Percentiles rank a stretch among this genome's conserved stretches.
Evolutionary conservation across 1,140 invertebrate species (phyloP).

Genomic region (Drosophila neocordata): DNA sequence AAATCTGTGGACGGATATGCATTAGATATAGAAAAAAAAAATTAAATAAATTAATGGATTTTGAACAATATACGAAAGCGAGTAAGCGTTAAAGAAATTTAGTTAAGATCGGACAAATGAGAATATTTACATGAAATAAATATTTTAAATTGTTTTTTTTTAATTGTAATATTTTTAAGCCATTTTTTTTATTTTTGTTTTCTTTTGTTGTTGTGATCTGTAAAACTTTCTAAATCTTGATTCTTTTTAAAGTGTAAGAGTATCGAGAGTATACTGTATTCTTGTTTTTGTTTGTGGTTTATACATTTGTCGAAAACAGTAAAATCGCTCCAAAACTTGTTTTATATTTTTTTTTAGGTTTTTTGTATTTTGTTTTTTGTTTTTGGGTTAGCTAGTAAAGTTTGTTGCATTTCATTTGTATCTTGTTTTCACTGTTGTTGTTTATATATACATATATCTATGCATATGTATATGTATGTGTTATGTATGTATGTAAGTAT

Average conservation of each 20-base stretch:
- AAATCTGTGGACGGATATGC: constrained; percentile 76
- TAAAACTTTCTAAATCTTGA: constrained; percentile 55
- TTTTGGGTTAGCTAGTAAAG: constrained; percentile 63
- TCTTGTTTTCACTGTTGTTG: constrained; percentile 12
- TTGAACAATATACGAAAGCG: constrained; percentile 54
- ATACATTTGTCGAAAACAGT: constrained; percentile 78
- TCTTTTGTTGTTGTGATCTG: too few species aligned
- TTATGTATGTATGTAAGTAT: constrained; percentile 1
- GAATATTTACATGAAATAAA: not conserved
- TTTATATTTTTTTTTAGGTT: constrained; percentile 51
- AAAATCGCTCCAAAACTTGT: constrained; percentile 79
- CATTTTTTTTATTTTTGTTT: not conserved
- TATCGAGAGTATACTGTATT: constrained; percentile 28
- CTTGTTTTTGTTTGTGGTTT: constrained; percentile 49
- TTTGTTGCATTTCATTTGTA: constrained; percentile 51
- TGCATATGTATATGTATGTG: constrained; percentile 25
- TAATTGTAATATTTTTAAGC: not conserved
- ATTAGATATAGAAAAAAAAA: constrained; percentile 32
- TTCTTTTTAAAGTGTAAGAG: constrained; percentile 42
- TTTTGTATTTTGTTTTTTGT: constrained; percentile 48
- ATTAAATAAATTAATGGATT: constrained; percentile 14
- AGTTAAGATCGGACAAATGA: constrained; percentile 4
- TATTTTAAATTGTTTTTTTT: not conserved
- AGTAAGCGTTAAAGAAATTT: constrained; percentile 17
- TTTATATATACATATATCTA: constrained; percentile 19